Evolutionary conservation across 2,888 invertebrate species (phyloP).

Genomic region (Drosophila formosana): DNA sequence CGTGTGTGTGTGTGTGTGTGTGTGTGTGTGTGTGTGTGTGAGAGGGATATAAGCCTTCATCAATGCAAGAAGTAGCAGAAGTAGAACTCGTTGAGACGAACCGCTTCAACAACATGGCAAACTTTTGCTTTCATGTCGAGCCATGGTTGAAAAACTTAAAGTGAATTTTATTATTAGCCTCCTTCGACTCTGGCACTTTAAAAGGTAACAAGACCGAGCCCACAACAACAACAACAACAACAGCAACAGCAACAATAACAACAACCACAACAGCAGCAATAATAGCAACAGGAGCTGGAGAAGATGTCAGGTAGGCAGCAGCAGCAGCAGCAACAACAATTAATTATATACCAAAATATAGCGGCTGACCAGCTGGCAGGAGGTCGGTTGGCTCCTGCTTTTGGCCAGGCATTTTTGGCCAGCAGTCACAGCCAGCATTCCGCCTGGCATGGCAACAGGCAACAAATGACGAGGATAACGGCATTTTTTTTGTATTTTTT

Average conservation of each 20-base stretch:
- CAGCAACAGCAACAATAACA: not conserved
- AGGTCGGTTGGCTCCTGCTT: slow-evolving; percentile 7
- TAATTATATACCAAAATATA: slow-evolving; percentile 71
- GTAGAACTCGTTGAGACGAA: slow-evolving; percentile 48
- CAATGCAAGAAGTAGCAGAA: slow-evolving; percentile 50
- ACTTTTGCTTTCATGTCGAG: slow-evolving; percentile 72
- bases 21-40: slow-evolving; percentile 1
- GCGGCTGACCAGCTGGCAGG: slow-evolving; percentile 48
- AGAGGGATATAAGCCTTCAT: slow-evolving; percentile 59
- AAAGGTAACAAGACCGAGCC: slow-evolving; percentile 31
- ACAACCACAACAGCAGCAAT: not conserved
- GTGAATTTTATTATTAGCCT: slow-evolving; percentile 63
- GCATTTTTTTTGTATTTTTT: slow-evolving; percentile 41
- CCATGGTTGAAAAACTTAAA: slow-evolving; percentile 63
- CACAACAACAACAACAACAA: not conserved
- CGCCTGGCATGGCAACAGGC: slow-evolving; percentile 59
- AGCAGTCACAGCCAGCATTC: not conserved
- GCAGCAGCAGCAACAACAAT: slow-evolving; percentile 63
- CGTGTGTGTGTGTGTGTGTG: not conserved
- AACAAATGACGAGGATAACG: slow-evolving; percentile 40
- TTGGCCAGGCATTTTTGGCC: slow-evolving; percentile 1
- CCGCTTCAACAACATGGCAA: slow-evolving; percentile 42
- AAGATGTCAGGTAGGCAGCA: slow-evolving; percentile 60
- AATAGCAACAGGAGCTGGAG: not conserved
- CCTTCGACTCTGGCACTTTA: slow-evolving; percentile 32